Base-by-base conservation (phyloP, 2,113 vertebrate species). In the Cervus canadensis region DNA sequence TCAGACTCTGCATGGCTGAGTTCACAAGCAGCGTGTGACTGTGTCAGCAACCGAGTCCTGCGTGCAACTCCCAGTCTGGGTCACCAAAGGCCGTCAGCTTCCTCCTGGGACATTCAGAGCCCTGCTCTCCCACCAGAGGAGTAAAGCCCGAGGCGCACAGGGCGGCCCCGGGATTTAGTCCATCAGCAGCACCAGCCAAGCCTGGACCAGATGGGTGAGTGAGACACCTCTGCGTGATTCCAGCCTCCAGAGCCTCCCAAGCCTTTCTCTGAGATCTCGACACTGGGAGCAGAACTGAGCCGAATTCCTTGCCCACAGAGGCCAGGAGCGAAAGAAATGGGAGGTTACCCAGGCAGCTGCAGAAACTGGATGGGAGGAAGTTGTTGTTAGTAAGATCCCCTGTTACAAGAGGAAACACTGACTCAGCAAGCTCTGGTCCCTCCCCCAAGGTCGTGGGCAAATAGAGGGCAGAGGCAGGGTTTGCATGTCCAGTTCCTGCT, bases 111-210 rank as follows among this genome's bases (percentile, higher is more conserved):
- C 1, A 0, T 40, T 28, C 19, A 30, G 45, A 64, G 3, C n/a
- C 79, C 13, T 0, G 56, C 19, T 43, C 17, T 26, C 43, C 17
- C 6, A 26, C 52, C 21, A 11, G 81, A n/a, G 52, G 36, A 76
- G 36, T 43, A 26, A 85, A 74, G 30, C 59, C 36, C 30, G 0
- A 12, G 48, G 26, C 0, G 2, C 21, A 28, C 25, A 48, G 33
- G 25, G 62, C 1, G 0, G 78, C 25, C 30, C 8, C 0, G 26
- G 56, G 1, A 2, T 48, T 11, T 0, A 15, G 60, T 50, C 82
- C 10, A 15, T 33, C 33, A 40, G 40, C 74, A 5, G 50, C 2
- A 0, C 26, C 48, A 21, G 74, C 48, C 19, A 7, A 16, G 50
- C 52, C 16, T 17, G 2, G 50, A 36, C 71, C 17, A 1, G 19